Conservation (phyloP, 2,113 vertebrate genomes). For the Thryonomys swinderianus region DNA sequence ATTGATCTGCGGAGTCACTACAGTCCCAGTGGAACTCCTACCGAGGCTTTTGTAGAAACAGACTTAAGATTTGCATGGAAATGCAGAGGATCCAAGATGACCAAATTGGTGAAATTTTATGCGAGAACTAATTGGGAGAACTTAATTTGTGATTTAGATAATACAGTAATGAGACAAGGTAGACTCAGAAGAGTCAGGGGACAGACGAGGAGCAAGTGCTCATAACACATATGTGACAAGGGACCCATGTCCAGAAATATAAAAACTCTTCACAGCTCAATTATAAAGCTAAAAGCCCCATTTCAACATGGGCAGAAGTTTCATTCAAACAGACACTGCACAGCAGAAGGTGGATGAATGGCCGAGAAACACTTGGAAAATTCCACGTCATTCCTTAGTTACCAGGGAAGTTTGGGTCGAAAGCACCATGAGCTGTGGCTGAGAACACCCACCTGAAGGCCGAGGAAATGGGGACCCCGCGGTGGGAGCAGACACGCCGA, state of each 20-base stretch:
- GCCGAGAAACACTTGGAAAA: not conserved
- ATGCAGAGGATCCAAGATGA: not conserved
- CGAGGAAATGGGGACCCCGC: rapidly evolving
- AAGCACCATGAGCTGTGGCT: not conserved
- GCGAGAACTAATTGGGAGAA: not conserved
- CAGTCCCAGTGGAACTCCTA: not conserved
- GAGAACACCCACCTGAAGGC: rapidly evolving
- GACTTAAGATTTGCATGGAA: not conserved
- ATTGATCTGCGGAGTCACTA: not conserved
- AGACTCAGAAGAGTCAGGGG: not conserved
- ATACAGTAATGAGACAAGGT: no score
- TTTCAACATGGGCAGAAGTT: not conserved
- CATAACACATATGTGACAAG: rapidly evolving
- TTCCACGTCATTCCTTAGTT: not conserved
- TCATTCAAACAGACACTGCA: not conserved
- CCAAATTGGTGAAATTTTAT: not conserved
- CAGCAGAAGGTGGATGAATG: not conserved
- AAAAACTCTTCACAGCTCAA: not conserved
- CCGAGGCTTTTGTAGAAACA: not conserved
- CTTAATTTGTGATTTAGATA: not conserved
- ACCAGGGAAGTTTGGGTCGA: not conserved
- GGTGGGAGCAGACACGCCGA: rapidly evolving
- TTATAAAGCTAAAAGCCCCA: not conserved
- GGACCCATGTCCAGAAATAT: not conserved
- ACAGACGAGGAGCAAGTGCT: rapidly evolving